Conservation (phyloP, 2,113 vertebrate species). For the Lates calcarifer region DNA sequence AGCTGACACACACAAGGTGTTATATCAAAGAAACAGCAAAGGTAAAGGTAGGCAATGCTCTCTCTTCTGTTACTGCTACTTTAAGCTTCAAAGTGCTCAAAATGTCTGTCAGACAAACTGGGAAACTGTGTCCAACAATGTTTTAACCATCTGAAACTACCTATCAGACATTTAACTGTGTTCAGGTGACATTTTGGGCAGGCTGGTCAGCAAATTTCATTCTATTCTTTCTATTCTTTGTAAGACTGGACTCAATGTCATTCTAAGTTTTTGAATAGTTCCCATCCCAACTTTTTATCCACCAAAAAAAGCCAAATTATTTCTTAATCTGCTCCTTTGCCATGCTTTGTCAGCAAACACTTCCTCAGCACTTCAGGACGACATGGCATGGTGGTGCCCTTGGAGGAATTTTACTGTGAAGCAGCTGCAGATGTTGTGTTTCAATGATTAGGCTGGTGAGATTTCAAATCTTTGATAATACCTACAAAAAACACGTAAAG, state of each 20-base stretch:
- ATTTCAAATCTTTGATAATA: neutral
- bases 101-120: neutral
- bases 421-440: neutral
- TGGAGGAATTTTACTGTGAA: neutral
- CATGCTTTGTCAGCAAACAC: slow-evolving; percentile 21
- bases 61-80: slow-evolving; percentile 6
- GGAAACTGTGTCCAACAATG: neutral
- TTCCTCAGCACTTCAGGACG: slow-evolving; percentile 2
- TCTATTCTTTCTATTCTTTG: neutral
- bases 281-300: neutral
- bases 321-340: neutral
- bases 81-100: slow-evolving; percentile 20
- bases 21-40: slow-evolving; percentile 9
- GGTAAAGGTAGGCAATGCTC: neutral
- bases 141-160: neutral
- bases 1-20: slow-evolving; percentile 23
- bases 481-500: neutral
- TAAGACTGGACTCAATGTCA: neutral
- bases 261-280: neutral
- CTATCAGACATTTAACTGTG: neutral
- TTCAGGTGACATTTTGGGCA: slow-evolving; percentile 3
- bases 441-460: neutral
- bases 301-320: slow-evolving; percentile 5
- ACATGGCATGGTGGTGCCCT: neutral
- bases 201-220: neutral